Conservation (phyloP, 2,888 invertebrate genomes). For the Lumbricus terrestris region DNA sequence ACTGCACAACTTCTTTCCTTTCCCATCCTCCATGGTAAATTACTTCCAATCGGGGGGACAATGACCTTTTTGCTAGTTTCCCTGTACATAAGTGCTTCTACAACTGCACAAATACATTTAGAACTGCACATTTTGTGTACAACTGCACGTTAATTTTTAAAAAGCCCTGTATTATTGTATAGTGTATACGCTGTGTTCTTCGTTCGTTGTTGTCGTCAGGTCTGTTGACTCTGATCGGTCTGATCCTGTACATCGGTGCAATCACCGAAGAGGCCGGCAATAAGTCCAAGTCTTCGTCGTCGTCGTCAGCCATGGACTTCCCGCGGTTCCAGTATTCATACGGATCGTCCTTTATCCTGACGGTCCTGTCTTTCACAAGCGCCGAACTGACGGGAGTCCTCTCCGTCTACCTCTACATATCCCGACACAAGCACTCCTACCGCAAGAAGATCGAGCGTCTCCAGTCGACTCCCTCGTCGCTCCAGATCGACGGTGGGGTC, state of each 20-base stretch:
- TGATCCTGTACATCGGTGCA: slow-evolving; percentile 59
- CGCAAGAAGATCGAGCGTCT: slow-evolving; percentile 45
- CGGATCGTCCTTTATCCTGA: slow-evolving; percentile 59
- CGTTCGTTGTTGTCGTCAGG: slow-evolving; percentile 47
- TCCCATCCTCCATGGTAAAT: too few relatives aligned
- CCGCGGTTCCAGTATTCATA: slow-evolving; percentile 54
- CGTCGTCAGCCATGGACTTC: slow-evolving; percentile 49
- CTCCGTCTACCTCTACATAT: slow-evolving; percentile 58
- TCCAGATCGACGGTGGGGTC: not conserved
- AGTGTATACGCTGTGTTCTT: not conserved
- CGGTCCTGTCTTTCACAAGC: slow-evolving; percentile 56
- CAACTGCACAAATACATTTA: too few relatives aligned
- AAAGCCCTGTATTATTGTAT: too few relatives aligned
- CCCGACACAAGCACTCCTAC: slow-evolving; percentile 55
- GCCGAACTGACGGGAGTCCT: slow-evolving; percentile 58
- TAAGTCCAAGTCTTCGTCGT: slow-evolving; percentile 42
- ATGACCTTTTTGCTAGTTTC: too few relatives aligned
- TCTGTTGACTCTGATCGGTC: slow-evolving; percentile 56
- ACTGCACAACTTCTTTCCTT: too few relatives aligned
- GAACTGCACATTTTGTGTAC: too few relatives aligned
- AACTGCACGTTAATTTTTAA: too few relatives aligned
- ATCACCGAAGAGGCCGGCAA: slow-evolving; percentile 58
- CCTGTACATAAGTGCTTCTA: too few relatives aligned
- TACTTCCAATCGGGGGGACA: too few relatives aligned
- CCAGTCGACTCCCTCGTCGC: slow-evolving; percentile 9